Base-by-base conservation (phyloP, 2,888 invertebrate genomes). In the Phrixothrix hirtus region DNA sequence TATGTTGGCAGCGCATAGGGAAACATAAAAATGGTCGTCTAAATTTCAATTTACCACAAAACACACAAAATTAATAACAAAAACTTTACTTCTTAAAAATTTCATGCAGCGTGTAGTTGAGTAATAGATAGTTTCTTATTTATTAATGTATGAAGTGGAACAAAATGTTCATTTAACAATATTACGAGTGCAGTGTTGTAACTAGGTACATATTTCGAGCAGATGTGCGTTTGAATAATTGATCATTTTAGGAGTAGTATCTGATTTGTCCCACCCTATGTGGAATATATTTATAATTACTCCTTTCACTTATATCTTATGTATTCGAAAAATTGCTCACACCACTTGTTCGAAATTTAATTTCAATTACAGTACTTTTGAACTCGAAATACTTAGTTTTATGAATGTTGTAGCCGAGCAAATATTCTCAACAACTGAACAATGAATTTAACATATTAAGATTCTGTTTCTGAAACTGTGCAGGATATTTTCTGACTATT, bases 201-300 rank as follows among this genome's bases (percentile, higher is more conserved):
- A 21, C 4, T 57, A 58, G 59, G 55, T 61, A 63, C 64, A 69
- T 71, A 69, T 70, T 67, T 64, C 64, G 65, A 71, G 71, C 74
- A 74, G 73, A 73, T 74, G 74, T 66, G 71, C 60, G 60, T 47
- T 59, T 73, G 71, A 71, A 72, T 74, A 73, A 74, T 74, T 74
- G 74, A 71, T 73, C 65, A 60, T 65, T 63, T 65, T 65, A 62
- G 59, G 69, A 70, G 70, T 69, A 66, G 68, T 66, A 67, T 68
- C 67, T 69, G 70, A 70, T 71, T 70, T 67, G 68, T 65, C 57
- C 64, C 60, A 65, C 66, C 67, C 68, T 66, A 60, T 59, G 55
- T 5, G 21, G 3, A 21, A 7, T 5, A 21, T 7, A 5, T 21
- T 21, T 21, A 21, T 7, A 21, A 5, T 21, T 21, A n/a, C n/a